Evolutionary conservation across 2,888 invertebrate genomes (phyloP), one percentile per base, ranked within the genome.

Genomic region (Zeuzera pyrina): DNA sequence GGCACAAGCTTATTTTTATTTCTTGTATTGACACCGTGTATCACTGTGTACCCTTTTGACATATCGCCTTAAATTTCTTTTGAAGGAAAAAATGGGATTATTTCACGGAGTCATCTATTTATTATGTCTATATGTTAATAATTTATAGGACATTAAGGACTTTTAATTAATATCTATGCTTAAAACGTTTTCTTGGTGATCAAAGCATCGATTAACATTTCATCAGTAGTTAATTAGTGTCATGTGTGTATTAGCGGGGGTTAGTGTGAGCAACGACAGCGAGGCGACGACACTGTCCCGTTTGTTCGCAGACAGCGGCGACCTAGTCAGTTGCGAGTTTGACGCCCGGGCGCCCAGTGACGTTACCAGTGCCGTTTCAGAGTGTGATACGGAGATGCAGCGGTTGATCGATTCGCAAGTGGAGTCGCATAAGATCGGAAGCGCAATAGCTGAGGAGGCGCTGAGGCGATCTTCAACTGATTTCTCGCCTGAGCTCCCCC

Each of bases 401-500:
- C 81, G 86, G 41, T 73, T 91, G 45, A 91, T 92, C 46, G 90
- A 89, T 48, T 90, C 89, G 36, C 91, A 91, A 49, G 87, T 93
- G 33, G 93, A 93, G 69, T 92, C 92, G 25, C 92, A 92, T 58
- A 92, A 93, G 81, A 93, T 94, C 43, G 94, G 94, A 5, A 85
- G 91, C 33, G 90, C 92, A 64, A 93, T 94, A 52, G 94, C 92
- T 0, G 92, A 93, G 45, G 91, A 92, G 63, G 91, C 89, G 29
- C 58, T 91, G 46, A 47, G 64, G 1, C 45, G 67, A 2, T 44
- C 66, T 4, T 55, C 74, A 0, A 12, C 57, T 0, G 67, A 57
- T 15, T 55, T 58, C 40, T 55, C 70, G 3, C 57, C 69, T 0
- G 74, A 72, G 2, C 41, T 71, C 32, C 57, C 69, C 1, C 36